A percentile compares a stretch with the other conserved stretches of the same genome.
phyloP scores from a whole-genome alignment of 2,888 invertebrate species.

The Acrobasis consociella region DNA sequence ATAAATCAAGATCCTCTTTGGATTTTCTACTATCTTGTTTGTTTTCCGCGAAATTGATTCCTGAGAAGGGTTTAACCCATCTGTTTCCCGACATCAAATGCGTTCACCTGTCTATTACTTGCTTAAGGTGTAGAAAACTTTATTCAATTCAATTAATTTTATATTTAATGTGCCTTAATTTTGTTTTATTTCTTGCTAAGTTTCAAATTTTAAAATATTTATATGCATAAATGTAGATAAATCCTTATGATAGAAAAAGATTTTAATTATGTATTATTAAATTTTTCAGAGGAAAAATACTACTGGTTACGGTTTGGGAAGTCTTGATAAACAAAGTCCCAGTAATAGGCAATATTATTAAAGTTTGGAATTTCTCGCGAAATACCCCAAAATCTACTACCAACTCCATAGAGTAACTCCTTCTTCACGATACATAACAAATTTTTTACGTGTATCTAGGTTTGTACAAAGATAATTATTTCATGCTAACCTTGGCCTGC shows the following conservation, averaged over 20 bases:
- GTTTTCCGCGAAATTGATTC: constrained; percentile 14
- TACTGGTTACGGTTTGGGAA: too few relatives aligned
- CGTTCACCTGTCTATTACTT: constrained; percentile 7
- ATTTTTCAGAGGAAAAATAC: too few relatives aligned
- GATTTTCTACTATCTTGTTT: constrained; percentile 12
- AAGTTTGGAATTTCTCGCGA: too few relatives aligned
- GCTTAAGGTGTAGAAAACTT: constrained; percentile 2
- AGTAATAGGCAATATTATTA: too few relatives aligned
- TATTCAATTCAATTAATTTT: neutral
- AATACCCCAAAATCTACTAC: too few relatives aligned
- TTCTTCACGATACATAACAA: neutral
- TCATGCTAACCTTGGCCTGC: neutral
- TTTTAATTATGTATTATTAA: too few relatives aligned
- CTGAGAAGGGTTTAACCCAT: constrained; percentile 15
- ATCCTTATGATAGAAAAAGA: too few relatives aligned
- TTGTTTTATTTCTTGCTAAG: neutral
- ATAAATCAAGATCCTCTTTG: constrained; percentile 11
- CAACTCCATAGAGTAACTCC: neutral
- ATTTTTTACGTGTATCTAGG: neutral
- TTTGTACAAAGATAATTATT: neutral
- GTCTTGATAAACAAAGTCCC: too few relatives aligned
- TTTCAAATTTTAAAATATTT: too few relatives aligned
- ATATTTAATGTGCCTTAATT: too few relatives aligned
- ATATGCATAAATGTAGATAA: too few relatives aligned
- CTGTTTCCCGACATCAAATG: constrained; percentile 10